Base-by-base conservation (phyloP, 2,797 vertebrate species). In the Denticeps clupeoides region DNA sequence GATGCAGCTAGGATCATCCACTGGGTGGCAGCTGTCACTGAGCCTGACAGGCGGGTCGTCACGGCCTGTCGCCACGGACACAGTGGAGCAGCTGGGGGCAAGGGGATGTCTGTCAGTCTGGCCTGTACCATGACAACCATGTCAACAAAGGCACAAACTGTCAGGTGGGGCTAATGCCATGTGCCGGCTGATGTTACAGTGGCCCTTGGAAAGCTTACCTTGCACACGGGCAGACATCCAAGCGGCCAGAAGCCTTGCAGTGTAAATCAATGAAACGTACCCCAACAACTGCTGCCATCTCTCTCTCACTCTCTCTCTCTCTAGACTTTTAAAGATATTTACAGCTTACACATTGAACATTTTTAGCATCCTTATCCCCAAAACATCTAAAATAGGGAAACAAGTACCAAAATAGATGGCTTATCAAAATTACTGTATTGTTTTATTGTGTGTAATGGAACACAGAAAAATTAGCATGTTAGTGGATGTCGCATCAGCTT, bases 31-130 rank as follows among this genome's bases (percentile, higher is more conserved):
- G 46, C 69, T 82, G 77, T 70, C 68, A 79, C 71, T 69, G 67
- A 82, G 73, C 59, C 66, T 62, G 88, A 82, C 88, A 89, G 84
- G 85, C 87, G 87, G 78, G 71, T 78, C 74, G 76, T 7, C 80
- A 86, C 82, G 81, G 74, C 77, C 73, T 86, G 88, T 85, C 83
- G 80, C 77, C 62, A 69, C 69, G 75, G 83, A 77, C 69, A 77
- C 74, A 69, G 38, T 63, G 66, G 73, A 89, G 78, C 88, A 91
- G 85, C 88, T 90, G 87, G 79, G 80, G 64, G 78, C 50, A 68
- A 68, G 71, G 68, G 70, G 74, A 77, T 83, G 74, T 77, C 55
- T 70, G 79, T 80, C 82, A 77, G 79, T 82, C 76, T 71, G 22
- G 9, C 53, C 63, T 75, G 65, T 61, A 66, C 84, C 84, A 84